A percentile compares a stretch with the other conserved stretches of the same genome.
These are phyloP conservation scores for Micronycteris hirsuta DNA, from an alignment of 2,113 vertebrate genomes.

Conservation along the genomic window DNA sequence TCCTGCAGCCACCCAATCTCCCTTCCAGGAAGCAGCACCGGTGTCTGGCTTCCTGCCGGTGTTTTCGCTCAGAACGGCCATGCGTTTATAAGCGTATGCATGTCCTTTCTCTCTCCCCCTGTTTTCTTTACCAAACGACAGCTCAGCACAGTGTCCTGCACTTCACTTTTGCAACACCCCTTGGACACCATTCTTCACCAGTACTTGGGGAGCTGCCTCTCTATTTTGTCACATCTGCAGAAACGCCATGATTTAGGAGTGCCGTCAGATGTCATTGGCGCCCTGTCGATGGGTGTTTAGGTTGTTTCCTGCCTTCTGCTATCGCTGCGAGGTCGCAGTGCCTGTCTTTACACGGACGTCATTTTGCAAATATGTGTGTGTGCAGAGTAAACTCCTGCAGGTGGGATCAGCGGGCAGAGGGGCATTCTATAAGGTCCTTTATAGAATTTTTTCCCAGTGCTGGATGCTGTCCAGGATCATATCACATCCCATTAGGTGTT, in stretches of 20 bases:
- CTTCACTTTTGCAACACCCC: background rate
- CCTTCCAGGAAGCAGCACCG: background rate
- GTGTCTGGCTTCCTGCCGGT: background rate
- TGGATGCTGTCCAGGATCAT: background rate
- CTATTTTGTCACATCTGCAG: background rate
- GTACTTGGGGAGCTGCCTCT: background rate
- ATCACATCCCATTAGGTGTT: background rate
- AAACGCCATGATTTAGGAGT: background rate
- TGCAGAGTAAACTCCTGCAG: background rate
- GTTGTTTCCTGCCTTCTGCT: background rate
- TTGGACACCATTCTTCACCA: background rate
- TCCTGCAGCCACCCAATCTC: background rate
- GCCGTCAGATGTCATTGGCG: too few relatives aligned
- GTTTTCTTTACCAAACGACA: background rate
- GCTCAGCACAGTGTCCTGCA: too few relatives aligned
- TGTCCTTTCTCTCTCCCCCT: too few relatives aligned
- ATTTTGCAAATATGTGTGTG: background rate
- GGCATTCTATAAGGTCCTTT: background rate
- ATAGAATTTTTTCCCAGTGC: background rate
- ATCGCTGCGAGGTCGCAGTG: background rate
- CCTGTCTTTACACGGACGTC: background rate
- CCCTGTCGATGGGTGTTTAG: background rate
- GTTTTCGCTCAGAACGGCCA: background rate
- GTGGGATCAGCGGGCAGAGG: background rate
- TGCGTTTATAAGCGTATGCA: rapidly evolving